phyloP scores from a whole-genome alignment of 2,888 invertebrate species.

The Psylliodes chrysocephalus region DNA sequence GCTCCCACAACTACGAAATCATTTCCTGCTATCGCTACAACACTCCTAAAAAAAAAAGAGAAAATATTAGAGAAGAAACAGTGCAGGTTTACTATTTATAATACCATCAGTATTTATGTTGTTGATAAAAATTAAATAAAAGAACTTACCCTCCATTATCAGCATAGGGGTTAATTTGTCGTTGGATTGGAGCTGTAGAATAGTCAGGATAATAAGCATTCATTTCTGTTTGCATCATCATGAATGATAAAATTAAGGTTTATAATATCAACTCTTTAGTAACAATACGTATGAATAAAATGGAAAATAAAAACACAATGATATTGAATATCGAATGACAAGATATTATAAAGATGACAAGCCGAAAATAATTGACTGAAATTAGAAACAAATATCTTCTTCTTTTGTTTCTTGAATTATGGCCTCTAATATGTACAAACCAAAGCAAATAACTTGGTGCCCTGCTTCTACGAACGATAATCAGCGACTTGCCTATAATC shows the following conservation, averaged over 20 bases:
- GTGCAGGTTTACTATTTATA: no score
- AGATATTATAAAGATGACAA: conserved; percentile 25
- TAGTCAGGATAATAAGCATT: conserved; percentile 58
- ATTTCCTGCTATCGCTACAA: conserved; percentile 95
- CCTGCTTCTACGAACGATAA: no score
- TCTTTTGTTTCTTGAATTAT: not conserved
- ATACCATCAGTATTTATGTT: not conserved
- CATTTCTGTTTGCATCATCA: conserved; percentile 30
- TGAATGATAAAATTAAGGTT: not conserved
- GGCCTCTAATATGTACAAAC: no score
- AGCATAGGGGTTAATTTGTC: conserved; percentile 75
- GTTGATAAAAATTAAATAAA: conserved; percentile 24
- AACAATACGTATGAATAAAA: no score
- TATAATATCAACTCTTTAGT: no score
- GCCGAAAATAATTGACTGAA: conserved; percentile 18
- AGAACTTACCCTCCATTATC: conserved; percentile 79
- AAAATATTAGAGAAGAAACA: not conserved
- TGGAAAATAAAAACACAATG: not conserved
- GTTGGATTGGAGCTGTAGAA: conserved; percentile 60
- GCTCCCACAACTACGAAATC: conserved; percentile 95
- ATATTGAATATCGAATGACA: not conserved
- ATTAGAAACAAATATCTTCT: conserved; percentile 4
- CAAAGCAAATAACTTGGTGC: no score
- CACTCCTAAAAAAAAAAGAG: conserved; percentile 72
- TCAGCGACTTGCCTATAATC: no score